A percentile compares a stretch with the other conserved stretches of the same genome.
These are phyloP conservation scores for Boloria euphrosyne DNA, from an alignment of 2,888 invertebrate species.

Conservation along the genomic window DNA sequence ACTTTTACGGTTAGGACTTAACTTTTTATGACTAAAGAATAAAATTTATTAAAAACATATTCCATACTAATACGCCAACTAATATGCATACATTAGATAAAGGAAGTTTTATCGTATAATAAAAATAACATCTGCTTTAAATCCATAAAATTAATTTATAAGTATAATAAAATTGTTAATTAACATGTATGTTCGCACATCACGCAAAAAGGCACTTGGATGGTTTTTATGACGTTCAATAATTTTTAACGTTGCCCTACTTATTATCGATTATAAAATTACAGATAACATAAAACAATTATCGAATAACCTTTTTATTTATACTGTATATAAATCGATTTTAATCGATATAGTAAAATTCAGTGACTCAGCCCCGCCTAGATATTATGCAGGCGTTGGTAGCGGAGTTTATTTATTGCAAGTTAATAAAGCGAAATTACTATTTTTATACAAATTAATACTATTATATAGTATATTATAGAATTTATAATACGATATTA, in stretches of 20 bases:
- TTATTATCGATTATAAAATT: slow-evolving; percentile 1
- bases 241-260: not conserved
- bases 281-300: not conserved
- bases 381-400: too few species aligned
- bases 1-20: not conserved
- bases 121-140: slow-evolving; percentile 17
- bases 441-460: too few species aligned
- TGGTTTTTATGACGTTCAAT: not conserved
- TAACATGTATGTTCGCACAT: slow-evolving; percentile 7
- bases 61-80: not conserved
- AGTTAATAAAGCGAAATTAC: not conserved
- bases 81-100: slow-evolving; percentile 2
- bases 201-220: not conserved
- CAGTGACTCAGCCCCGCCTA: too few species aligned
- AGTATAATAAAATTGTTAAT: slow-evolving; percentile 10
- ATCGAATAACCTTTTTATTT: not conserved
- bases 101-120: slow-evolving; percentile 1
- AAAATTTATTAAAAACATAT: not conserved
- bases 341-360: too few species aligned
- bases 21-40: not conserved
- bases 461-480: too few species aligned
- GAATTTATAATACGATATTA: too few species aligned
- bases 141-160: slow-evolving; percentile 3
- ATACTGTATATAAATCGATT: too few species aligned
- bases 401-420: not conserved